Base-by-base conservation (phyloP, 1,140 invertebrate genomes). In the Pseudomyrmex sp. region DNA sequence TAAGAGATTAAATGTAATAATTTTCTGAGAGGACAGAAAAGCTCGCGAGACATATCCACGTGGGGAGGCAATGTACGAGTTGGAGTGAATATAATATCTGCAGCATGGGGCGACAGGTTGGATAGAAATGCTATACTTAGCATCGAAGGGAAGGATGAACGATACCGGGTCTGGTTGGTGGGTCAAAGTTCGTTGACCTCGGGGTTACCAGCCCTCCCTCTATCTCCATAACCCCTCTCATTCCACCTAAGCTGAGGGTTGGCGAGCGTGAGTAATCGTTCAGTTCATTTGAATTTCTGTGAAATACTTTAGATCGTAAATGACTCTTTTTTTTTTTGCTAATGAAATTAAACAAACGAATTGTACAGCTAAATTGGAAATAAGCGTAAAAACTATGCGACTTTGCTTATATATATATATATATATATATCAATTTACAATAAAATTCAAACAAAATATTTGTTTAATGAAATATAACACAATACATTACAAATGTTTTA, bases 141-240 rank as follows among this genome's bases (percentile, higher is more conserved):
- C 73, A 84, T 8, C 48, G 65, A 48, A 46, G 66, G 56, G 77
- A 77, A 82, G 88, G 87, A 82, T 85, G 70, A 62, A 82, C 75
- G 72, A 85, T 84, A 86, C 76, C 84, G 79, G 85, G 73, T 61
- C 85, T 90, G 89, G 91, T 89, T 86, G 91, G 89, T 92, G 89
- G 93, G 93, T 94, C 93, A 94, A 83, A 92, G 93, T 88, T 94
- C 92, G 89, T 93, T 91, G 93, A 61, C 88, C 91, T 82, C 83
- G 69, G 74, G 84, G 88, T 83, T 87, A 70, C 85, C 63, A 56
- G 44, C 54, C 26, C 48, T 35, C 76, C 83, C 86, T 70, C 76
- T 66, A 62, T 48, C 69, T 69, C 70, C 58, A 58, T 77, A 58
- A 73, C 85, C 74, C 59, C 68, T 59, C 50, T 68, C 77, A 75